A percentile compares a stretch with the other conserved stretches of the same genome.
Evolutionary conservation across 1,140 invertebrate genomes (phyloP).

Genomic region (Scaptomyza hsui): DNA sequence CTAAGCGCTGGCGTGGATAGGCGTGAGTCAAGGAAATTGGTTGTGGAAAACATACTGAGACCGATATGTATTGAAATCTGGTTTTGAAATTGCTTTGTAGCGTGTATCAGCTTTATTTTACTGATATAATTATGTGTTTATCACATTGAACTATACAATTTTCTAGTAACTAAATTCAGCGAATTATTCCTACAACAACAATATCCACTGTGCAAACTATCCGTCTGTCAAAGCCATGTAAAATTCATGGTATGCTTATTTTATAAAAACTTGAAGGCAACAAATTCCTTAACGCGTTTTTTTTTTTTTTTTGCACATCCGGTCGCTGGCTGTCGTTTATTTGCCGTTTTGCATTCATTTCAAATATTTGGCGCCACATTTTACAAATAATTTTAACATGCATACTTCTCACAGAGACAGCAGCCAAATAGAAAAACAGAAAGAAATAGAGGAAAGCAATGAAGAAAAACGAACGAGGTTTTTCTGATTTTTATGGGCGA

Average conservation of each 20-base stretch:
- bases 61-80: not conserved
- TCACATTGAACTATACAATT: not conserved
- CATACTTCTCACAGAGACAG: conserved; percentile 62
- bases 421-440: conserved; percentile 20
- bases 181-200: no score
- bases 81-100: not conserved
- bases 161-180: not conserved
- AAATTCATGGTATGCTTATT: conserved; percentile 2
- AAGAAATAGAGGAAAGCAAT: conserved; percentile 26
- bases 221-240: not conserved
- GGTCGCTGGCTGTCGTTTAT: conserved; percentile 62
- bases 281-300: conserved; percentile 37
- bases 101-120: not conserved
- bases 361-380: conserved; percentile 76
- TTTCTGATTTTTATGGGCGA: conserved; percentile 55
- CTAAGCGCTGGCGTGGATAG: conserved; percentile 25
- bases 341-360: conserved; percentile 75
- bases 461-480: conserved; percentile 40
- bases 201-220: not conserved
- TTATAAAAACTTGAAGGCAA: conserved; percentile 13
- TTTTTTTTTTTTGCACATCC: conserved; percentile 54
- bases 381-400: conserved; percentile 72
- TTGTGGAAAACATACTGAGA: not conserved
- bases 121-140: not conserved
- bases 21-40: conserved; percentile 19